Base-by-base conservation (phyloP, 2,797 vertebrate species). In the Tenualosa thibaudeaui region DNA sequence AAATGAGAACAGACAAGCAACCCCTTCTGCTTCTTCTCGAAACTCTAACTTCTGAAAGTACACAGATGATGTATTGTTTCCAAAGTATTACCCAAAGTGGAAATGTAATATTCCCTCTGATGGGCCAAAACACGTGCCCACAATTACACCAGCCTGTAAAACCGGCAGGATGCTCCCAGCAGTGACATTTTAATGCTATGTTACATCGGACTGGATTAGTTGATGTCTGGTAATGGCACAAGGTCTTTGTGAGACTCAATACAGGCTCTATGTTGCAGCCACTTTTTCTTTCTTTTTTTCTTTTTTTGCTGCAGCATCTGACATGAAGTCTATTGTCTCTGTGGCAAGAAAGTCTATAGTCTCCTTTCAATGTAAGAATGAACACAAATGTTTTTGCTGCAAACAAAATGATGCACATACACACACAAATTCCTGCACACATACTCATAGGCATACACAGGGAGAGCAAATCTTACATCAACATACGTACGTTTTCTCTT, bases 111-210 rank as follows among this genome's bases (percentile, higher is more conserved):
- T 50, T 84, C 86, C 37, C 81, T 82, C 88, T 89, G 87, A 86
- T 37, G 85, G 87, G 88, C 89, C 88, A 91, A 90, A 84, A 86
- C 89, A 91, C 86, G 54, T 89, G 89, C 83, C 85, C 86, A 87
- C 81, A 83, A 89, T 92, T 90, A 91, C 43, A 85, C 49, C 68
- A 49, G 49, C 24, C 81, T 71, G 31, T 62, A 82, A 81, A 84
- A 82, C 84, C 85, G 84, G 88, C 81, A 86, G 81, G 84, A 88
- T 71, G 86, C 75, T 88, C 83, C 19, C 81, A 84, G 37, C 37
- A 58, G 56, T 84, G 85, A 86, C 85, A 87, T 85, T 86, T 85
- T 87, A 86, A 90, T 82, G 71, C 50, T n/a, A 62, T 43, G 82
- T 65, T 81, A 51, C 82, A 71, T 87, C 86, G 85, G 82, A 85